A percentile compares a stretch with the other conserved stretches of the same genome.
Conservation (phyloP, 2,888 invertebrate species). For the Resseliella maxima region DNA sequence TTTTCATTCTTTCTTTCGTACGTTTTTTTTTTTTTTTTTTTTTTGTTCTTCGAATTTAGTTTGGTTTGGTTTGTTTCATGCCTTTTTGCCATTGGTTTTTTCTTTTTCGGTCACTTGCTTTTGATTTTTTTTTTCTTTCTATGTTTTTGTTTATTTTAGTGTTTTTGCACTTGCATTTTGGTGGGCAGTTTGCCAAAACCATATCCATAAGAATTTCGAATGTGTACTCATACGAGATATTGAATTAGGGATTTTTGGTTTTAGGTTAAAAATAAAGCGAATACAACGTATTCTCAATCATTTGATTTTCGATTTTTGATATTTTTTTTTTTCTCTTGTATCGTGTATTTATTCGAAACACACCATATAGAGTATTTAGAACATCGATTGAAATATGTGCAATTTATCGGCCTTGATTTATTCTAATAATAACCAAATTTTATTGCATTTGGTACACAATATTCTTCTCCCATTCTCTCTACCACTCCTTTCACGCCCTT, state of each 20-base stretch:
- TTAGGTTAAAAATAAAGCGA: neutral
- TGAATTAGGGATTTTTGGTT: slow-evolving; percentile 49
- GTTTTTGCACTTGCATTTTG: slow-evolving; percentile 22
- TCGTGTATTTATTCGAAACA: neutral
- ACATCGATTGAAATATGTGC: slow-evolving; percentile 35
- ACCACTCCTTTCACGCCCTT: no score
- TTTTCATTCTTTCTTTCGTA: neutral
- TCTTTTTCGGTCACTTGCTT: neutral
- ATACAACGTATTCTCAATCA: neutral
- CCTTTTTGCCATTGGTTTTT: neutral
- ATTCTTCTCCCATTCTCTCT: neutral
- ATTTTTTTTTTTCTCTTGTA: no score
- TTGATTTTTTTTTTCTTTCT: neutral
- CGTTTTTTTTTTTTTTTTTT: neutral
- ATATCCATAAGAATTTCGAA: slow-evolving; percentile 29
- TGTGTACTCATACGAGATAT: slow-evolving; percentile 48
- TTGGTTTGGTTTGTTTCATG: neutral
- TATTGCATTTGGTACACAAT: neutral
- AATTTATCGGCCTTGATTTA: slow-evolving; percentile 40
- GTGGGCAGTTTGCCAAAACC: slow-evolving; percentile 49
- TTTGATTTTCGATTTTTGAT: neutral
- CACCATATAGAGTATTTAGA: neutral
- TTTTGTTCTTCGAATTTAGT: no score
- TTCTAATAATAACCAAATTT: slow-evolving; percentile 23
- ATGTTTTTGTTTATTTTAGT: slow-evolving; percentile 19